These are phyloP conservation scores for Drosophila emarginata DNA, from an alignment of 2,888 invertebrate species.

Conservation along the genomic window DNA sequence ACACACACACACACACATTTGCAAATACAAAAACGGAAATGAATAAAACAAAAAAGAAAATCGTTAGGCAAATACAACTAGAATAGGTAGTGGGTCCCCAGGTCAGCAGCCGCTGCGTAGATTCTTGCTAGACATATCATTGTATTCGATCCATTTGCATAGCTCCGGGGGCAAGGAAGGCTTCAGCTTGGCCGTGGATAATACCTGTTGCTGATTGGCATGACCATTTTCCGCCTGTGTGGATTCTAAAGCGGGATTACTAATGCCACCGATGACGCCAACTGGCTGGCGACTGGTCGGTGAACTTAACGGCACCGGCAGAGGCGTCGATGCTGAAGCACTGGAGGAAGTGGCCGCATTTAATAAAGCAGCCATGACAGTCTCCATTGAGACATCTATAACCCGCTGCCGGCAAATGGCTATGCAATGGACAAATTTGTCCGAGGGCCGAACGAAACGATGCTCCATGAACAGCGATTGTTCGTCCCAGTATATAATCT, in stretches of 20 bases:
- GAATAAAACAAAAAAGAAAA: neutral
- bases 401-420: constrained; percentile 83
- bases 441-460: constrained; percentile 88
- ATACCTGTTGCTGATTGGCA: constrained; percentile 29
- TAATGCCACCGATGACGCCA: constrained; percentile 34
- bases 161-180: constrained; percentile 87
- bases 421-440: constrained; percentile 87
- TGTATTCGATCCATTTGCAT: constrained; percentile 87
- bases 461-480: constrained; percentile 93
- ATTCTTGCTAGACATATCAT: constrained; percentile 87
- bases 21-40: constrained; percentile 16
- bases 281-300: constrained; percentile 64
- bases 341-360: constrained; percentile 33
- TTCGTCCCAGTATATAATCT: constrained; percentile 94
- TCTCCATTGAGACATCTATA: constrained; percentile 83
- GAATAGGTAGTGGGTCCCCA: constrained; percentile 4
- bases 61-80: neutral
- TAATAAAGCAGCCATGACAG: constrained; percentile 83
- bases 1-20: constrained; percentile 14
- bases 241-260: constrained; percentile 51
- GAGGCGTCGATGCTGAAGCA: constrained; percentile 49
- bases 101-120: constrained; percentile 83
- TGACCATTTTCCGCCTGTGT: constrained; percentile 76
- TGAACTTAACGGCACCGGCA: constrained; percentile 71
- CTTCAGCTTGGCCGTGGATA: constrained; percentile 80